Conservation (phyloP, 2,797 vertebrate genomes). For the Eulemur albifrons region DNA sequence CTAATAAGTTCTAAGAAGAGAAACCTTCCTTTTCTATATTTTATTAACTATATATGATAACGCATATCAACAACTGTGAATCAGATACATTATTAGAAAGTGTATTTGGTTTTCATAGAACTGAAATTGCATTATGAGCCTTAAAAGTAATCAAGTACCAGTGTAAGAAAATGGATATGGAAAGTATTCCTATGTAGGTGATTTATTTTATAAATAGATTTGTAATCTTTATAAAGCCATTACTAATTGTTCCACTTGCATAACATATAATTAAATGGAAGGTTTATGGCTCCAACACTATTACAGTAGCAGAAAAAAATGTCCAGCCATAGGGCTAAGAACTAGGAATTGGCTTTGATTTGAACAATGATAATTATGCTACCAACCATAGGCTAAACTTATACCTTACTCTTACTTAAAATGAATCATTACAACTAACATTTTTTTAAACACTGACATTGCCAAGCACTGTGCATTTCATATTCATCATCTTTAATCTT, state of each 20-base stretch:
- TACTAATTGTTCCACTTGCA: conserved; percentile 46
- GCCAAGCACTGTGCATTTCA: not conserved
- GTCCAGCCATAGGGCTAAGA: conserved; percentile 17
- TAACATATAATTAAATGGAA: conserved; percentile 48
- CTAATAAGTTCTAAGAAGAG: not conserved
- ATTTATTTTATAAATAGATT: conserved; percentile 51
- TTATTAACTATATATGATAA: not conserved
- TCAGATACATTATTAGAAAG: not conserved
- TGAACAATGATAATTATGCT: conserved; percentile 25
- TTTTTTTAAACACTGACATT: not conserved
- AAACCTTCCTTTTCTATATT: not conserved
- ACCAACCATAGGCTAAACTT: not conserved
- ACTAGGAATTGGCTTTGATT: conserved; percentile 15
- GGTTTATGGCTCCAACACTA: not conserved
- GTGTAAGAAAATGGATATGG: not conserved
- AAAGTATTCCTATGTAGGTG: not conserved
- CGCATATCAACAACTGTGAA: not conserved
- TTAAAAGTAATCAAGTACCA: not conserved
- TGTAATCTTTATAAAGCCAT: conserved; percentile 41
- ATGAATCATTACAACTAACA: not conserved
- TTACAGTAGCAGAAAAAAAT: conserved; percentile 13
- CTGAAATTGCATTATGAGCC: not conserved
- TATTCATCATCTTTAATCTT: not conserved
- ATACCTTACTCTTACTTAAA: not conserved
- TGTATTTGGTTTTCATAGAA: conserved; percentile 2